Evolutionary conservation across 2,797 vertebrate genomes (phyloP).

Genomic region (Momotus momota): DNA sequence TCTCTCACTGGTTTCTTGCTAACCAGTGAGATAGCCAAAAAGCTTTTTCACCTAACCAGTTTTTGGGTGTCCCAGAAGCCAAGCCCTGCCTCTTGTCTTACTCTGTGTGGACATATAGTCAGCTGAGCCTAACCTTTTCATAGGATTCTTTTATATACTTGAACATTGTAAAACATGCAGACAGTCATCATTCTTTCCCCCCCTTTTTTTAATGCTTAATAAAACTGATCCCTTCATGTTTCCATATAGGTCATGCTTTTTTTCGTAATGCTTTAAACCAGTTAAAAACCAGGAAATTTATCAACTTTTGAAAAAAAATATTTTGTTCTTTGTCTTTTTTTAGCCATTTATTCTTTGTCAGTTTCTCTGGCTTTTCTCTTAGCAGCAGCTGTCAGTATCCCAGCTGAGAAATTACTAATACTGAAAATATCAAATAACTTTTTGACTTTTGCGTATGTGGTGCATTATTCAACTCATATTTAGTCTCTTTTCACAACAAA

Average conservation of each 20-base stretch:
- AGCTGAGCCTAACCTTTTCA: neutral
- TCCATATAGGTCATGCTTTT: neutral
- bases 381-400: neutral
- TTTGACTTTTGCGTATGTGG: neutral
- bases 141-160: neutral
- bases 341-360: neutral
- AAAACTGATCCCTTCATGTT: neutral
- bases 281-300: neutral
- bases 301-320: neutral
- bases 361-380: neutral
- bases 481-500: neutral
- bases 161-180: neutral
- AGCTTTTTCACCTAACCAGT: neutral
- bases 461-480: neutral
- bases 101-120: neutral
- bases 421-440: neutral
- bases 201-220: neutral
- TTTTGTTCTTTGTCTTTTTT: neutral
- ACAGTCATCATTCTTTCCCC: rapidly evolving
- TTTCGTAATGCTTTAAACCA: neutral
- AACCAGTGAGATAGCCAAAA: neutral
- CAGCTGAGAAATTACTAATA: neutral
- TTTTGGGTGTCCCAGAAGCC: neutral
- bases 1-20: neutral
- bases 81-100: neutral